Evolutionary conservation across 2,888 invertebrate species (phyloP).

Genomic region (Agrochola macilenta): DNA sequence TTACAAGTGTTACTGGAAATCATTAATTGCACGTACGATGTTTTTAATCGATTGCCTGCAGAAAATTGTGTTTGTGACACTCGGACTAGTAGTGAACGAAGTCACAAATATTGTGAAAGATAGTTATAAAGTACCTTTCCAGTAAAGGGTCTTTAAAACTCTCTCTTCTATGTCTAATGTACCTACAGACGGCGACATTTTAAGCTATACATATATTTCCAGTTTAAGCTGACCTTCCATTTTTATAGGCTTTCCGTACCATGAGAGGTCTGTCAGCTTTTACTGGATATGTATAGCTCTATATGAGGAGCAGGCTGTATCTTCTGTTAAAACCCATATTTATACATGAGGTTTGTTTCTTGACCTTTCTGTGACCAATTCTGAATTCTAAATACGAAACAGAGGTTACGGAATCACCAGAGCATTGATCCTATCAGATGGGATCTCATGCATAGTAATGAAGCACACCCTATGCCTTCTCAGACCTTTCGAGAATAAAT

Average conservation of each 20-base stretch:
- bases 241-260: neutral
- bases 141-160: too few species aligned
- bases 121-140: neutral
- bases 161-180: neutral
- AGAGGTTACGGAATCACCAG: constrained; percentile 17
- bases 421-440: constrained; percentile 25
- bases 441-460: constrained; percentile 39
- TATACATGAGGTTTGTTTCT: neutral
- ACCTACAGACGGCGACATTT: neutral
- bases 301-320: neutral
- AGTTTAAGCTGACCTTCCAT: neutral
- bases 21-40: neutral
- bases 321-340: neutral
- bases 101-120: neutral
- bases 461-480: constrained; percentile 12
- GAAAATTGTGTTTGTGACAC: neutral
- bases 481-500: constrained; percentile 40
- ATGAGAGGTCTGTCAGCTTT: neutral
- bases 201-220: neutral
- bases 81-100: neutral
- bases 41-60: constrained; percentile 4
- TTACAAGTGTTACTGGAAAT: constrained; percentile 1
- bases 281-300: neutral
- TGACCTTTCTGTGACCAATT: constrained; percentile 34
- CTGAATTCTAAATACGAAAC: constrained; percentile 9